Conservation (phyloP, 2,888 invertebrate species). For the Synergus itoensis region DNA sequence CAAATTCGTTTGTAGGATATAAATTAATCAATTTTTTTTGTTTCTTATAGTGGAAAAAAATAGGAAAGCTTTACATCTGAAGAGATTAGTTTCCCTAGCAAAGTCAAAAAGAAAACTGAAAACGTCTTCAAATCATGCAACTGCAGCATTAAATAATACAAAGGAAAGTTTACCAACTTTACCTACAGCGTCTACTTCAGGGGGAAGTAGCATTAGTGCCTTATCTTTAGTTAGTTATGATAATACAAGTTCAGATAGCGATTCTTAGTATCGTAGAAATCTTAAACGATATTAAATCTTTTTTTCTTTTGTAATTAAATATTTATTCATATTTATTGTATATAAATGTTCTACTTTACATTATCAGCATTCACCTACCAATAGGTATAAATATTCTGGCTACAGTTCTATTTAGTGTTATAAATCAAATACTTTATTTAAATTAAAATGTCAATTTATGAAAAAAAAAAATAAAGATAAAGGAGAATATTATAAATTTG, state of each 20-base stretch:
- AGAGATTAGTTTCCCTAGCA: slow-evolving; percentile 65
- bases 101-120: slow-evolving; percentile 61
- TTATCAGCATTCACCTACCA: background rate
- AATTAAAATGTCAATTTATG: background rate
- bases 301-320: slow-evolving; percentile 17
- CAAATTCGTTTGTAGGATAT: background rate
- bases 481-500: background rate
- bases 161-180: slow-evolving; percentile 48
- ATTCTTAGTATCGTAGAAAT: slow-evolving; percentile 56
- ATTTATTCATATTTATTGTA: background rate
- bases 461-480: background rate
- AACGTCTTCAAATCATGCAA: slow-evolving; percentile 50
- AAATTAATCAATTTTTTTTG: slow-evolving; percentile 45
- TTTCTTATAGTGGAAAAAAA: slow-evolving; percentile 60
- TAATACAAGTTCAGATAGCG: slow-evolving; percentile 74
- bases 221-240: slow-evolving; percentile 72
- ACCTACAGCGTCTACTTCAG: slow-evolving; percentile 58
- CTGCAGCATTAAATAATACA: slow-evolving; percentile 45
- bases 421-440: background rate
- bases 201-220: slow-evolving; percentile 42
- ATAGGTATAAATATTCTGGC: background rate
- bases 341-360: background rate
- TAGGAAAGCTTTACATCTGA: slow-evolving; percentile 58
- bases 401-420: background rate
- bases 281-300: slow-evolving; percentile 1